These are phyloP conservation scores for Panthera tigris DNA, from an alignment of 2,113 vertebrate species.

Conservation along the genomic window DNA sequence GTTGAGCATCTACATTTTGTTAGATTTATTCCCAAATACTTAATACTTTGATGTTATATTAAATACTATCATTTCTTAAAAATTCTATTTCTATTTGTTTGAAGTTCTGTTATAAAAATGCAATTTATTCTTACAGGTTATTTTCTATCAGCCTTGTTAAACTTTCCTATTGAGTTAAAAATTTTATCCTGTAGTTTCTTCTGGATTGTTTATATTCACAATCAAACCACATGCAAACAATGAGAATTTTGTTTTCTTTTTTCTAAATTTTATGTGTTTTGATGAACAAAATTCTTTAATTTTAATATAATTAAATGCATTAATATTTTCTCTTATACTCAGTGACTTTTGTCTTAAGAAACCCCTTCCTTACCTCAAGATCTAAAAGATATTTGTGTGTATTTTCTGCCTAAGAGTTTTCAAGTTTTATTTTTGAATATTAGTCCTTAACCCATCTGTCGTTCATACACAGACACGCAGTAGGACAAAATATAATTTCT, in stretches of 20 bases:
- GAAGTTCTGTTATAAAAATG: constrained; percentile 24
- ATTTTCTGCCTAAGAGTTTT: not conserved
- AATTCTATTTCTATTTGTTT: not conserved
- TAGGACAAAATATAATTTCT: not conserved
- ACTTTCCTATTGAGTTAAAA: not conserved
- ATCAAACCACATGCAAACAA: not conserved
- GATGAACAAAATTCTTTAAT: not conserved
- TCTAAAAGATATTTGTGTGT: not conserved
- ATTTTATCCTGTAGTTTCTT: not conserved
- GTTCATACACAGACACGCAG: too few species aligned
- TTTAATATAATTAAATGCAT: not conserved
- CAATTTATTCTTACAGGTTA: not conserved
- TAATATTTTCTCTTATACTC: not conserved
- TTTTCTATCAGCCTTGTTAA: not conserved
- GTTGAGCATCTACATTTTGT: not conserved
- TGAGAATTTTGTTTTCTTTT: not conserved
- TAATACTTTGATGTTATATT: not conserved
- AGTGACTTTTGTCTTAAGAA: not conserved
- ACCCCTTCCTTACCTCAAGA: not conserved
- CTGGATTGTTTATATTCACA: not conserved
- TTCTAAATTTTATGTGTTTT: not conserved
- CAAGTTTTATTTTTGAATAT: not conserved
- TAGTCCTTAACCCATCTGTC: not conserved
- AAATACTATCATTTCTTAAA: not conserved
- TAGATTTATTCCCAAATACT: not conserved